phyloP scores from a whole-genome alignment of 2,888 invertebrate genomes.

The Dryobotodes eremita region DNA sequence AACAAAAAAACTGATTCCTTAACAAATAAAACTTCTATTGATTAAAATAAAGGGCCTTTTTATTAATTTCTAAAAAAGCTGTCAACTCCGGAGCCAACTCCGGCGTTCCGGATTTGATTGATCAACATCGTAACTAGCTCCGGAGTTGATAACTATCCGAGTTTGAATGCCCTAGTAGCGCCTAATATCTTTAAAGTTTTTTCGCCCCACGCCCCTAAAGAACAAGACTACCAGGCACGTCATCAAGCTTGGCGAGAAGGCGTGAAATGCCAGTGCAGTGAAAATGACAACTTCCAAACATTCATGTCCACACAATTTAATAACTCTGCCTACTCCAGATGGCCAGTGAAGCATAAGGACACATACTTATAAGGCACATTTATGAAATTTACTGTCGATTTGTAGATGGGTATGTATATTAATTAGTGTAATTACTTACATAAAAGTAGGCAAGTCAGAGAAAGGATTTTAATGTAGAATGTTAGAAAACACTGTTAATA shows the following conservation, averaged over 20 bases:
- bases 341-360: background rate
- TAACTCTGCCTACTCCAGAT: conserved; percentile 12
- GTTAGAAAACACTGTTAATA: background rate
- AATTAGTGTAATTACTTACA: background rate
- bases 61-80: no score
- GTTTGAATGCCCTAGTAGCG: no score
- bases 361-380: conserved; percentile 3
- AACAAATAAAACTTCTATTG: no score
- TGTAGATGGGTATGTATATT: no score
- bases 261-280: background rate
- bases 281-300: background rate
- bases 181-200: background rate
- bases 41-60: no score
- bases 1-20: no score
- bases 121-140: no score
- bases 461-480: background rate
- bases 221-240: background rate
- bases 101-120: no score
- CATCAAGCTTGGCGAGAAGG: background rate
- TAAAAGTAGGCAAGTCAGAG: background rate
- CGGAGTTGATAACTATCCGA: no score
- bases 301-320: conserved; percentile 5
- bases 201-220: no score
- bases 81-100: no score
- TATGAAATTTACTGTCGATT: conserved; percentile 5